Percentiles rank a stretch among this genome's conserved stretches.
Conservation (phyloP, 2,113 vertebrate genomes). For the Hemiprocne comata region DNA sequence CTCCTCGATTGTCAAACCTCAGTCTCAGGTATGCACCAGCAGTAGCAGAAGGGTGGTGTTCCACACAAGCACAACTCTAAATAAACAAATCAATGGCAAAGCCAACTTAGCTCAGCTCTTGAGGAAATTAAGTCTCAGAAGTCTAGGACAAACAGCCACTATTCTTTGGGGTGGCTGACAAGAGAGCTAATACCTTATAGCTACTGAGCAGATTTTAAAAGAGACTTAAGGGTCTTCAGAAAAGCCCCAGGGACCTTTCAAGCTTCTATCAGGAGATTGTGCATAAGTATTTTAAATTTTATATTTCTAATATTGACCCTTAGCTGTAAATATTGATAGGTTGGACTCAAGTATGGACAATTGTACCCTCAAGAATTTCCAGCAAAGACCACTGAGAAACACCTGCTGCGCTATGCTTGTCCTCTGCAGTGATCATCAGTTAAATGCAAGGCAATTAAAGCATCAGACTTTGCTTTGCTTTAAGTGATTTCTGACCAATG, state of each 20-base stretch:
- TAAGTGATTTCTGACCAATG: not conserved
- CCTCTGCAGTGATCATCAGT: not conserved
- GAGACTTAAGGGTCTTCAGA: not conserved
- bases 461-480: not conserved
- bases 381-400: not conserved
- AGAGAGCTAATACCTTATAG: not conserved
- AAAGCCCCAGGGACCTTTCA: not conserved
- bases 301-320: not conserved
- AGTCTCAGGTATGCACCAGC: not conserved
- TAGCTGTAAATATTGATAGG: not conserved
- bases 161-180: not conserved
- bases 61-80: not conserved
- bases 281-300: not conserved
- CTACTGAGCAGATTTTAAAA: not conserved
- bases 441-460: not conserved
- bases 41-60: not conserved
- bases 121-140: not conserved
- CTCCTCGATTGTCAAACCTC: not conserved
- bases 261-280: not conserved
- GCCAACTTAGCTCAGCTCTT: not conserved
- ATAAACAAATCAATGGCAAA: not conserved
- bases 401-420: not conserved
- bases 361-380: not conserved
- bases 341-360: not conserved
- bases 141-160: not conserved